Evolutionary conservation across 2,797 vertebrate species (phyloP), one percentile per base, ranked within the genome.

Genomic region (Eulemur albifrons): DNA sequence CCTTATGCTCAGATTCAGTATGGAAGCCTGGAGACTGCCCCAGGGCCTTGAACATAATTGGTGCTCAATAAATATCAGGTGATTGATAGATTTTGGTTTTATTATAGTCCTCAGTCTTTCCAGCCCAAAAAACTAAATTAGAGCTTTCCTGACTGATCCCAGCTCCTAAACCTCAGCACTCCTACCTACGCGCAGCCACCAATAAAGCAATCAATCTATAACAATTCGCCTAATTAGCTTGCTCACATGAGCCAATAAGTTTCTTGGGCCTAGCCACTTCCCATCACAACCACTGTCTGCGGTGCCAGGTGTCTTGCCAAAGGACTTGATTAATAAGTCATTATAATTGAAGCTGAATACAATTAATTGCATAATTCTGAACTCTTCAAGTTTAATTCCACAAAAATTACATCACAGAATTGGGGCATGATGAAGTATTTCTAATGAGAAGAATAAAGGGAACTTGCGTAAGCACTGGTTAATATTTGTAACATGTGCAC

Each of bases 321-420:
- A 76, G 23, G 65, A 92, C 21, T 88, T 97, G 97, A 97, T 97
- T 94, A 90, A 96, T 96, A 94, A 86, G 65, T 89, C 67, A 10
- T 83, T 91, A 50, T 89, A 83, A 95, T 70, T 65, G 92, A 97
- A 93, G 79, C 79, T 94, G 92, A 95, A 91, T 94, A 63, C 93
- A 94, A 72, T 94, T 94, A 97, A 96, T 92, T 93, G 84, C 70
- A 65, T 89, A 40, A 94, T 95, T 95, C 93, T 96, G 83, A 96
- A 96, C 87, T 91, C 95, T 94, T 97, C 79, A 86, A 94, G 75
- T 96, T 97, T 95, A 94, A 95, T 97, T 94, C 69, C 72, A 82
- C 35, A 88, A 87, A 94, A 96, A 89, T 95, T 96, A 96, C 50
- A 96, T 97, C 93, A 85, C 75, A 86, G 67, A 93, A 82, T 82